Evolutionary conservation across 2,888 invertebrate genomes (phyloP), one percentile per base, ranked within the genome.

Genomic region (Ryuthela nishihirai): DNA sequence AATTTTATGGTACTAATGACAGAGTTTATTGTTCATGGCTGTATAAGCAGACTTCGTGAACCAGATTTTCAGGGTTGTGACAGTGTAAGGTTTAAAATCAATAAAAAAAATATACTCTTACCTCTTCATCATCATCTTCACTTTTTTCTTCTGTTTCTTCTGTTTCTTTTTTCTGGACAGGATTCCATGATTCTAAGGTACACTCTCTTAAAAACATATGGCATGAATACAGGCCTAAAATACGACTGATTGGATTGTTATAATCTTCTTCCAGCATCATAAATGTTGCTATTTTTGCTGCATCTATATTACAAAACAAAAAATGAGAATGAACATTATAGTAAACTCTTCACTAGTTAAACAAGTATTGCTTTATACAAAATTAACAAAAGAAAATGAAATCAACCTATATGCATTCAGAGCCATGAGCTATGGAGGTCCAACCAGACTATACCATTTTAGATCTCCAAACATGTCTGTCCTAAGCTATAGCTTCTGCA

Each of bases 211-310:
- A 73, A 72, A 84, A 87, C 68, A 83, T 84, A 66, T 83, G 83
- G 72, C 88, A 87, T 24, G 88, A 83, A 73, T 86, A 84, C 35
- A 91, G 72, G 26, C 84, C 81, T 40, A 94, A 75, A 26, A 81
- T 74, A 65, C 81, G 81, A 3, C 84, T 79, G 18, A 92, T 78
- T 3, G 83, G 81, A 76, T 89, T 82, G 5, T 12, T 26, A 67
- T 82, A 83, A 69, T 94, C 90, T 77, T 94, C 93, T 74, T 95
- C 92, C 24, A 94, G 76, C 88, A 94, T 91, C 55, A 89, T 75
- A 54, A 88, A 77, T 50, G 82, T 80, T 0, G 89, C 88, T 15
- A 91, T 78, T 72, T 83, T 81, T 0, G 88, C 85, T 15, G 94
- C 95, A 55, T 72, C 77, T 76, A 64, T 23, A n/a, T n/a, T n/a